Evolutionary conservation across 2,888 invertebrate species (phyloP).

Genomic region (Acanthacorydalis orientalis): DNA sequence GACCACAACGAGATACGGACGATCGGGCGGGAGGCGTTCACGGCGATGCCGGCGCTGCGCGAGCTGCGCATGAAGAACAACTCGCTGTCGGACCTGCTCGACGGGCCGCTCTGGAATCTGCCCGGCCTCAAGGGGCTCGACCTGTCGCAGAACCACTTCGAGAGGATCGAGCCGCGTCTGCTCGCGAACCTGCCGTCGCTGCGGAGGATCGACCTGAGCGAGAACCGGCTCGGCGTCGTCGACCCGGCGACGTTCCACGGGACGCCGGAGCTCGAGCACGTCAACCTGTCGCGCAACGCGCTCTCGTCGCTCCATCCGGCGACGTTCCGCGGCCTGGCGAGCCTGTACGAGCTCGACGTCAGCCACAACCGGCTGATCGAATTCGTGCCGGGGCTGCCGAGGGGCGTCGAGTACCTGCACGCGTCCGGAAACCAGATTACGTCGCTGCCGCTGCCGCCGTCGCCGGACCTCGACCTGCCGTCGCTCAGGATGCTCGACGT

Average conservation of each 20-base stretch:
- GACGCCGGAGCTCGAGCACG: slow-evolving; percentile 54
- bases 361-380: slow-evolving; percentile 56
- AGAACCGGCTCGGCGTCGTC: slow-evolving; percentile 50
- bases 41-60: slow-evolving; percentile 67
- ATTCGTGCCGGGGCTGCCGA: slow-evolving; percentile 60
- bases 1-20: slow-evolving; percentile 60
- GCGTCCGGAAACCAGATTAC: slow-evolving; percentile 54
- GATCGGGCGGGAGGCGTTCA: slow-evolving; percentile 64
- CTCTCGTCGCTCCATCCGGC: slow-evolving; percentile 53
- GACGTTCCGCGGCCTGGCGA: slow-evolving; percentile 56
- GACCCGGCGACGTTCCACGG: slow-evolving; percentile 59
- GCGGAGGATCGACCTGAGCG: slow-evolving; percentile 57
- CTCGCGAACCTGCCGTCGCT: slow-evolving; percentile 58
- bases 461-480: slow-evolving; percentile 54
- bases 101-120: slow-evolving; percentile 68
- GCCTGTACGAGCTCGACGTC: slow-evolving; percentile 63
- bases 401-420: slow-evolving; percentile 58
- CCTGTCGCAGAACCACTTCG: slow-evolving; percentile 57
- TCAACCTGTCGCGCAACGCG: slow-evolving; percentile 65
- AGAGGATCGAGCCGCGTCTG: slow-evolving; percentile 51
- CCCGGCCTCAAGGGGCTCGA: slow-evolving; percentile 73
- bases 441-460: slow-evolving; percentile 42
- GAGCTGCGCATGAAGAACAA: slow-evolving; percentile 72
- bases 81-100: slow-evolving; percentile 53
- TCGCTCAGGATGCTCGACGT: slow-evolving; percentile 57